phyloP scores from a whole-genome alignment of 1,140 invertebrate species.

The Zelostemma sp. region DNA sequence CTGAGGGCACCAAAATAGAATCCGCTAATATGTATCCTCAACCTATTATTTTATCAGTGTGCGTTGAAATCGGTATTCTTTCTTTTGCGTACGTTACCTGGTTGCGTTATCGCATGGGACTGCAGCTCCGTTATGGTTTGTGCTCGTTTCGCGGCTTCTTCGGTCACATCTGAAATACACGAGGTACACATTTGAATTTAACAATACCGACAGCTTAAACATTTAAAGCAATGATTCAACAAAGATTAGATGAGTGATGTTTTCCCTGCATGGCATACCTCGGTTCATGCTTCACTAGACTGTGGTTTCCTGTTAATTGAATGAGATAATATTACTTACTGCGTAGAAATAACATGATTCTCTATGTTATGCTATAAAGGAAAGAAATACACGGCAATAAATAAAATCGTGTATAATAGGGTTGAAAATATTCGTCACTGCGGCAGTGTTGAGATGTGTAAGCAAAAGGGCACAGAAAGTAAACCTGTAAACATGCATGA shows the following conservation, averaged over 20 bases:
- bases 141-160: constrained; percentile 65
- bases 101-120: constrained; percentile 43
- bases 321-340: constrained; percentile 65
- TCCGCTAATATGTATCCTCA: constrained; percentile 62
- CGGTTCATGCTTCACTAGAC: constrained; percentile 69
- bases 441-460: constrained; percentile 44
- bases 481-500: constrained; percentile 68
- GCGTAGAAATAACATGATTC: constrained; percentile 57
- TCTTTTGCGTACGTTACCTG: constrained; percentile 59
- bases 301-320: constrained; percentile 69
- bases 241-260: constrained; percentile 70
- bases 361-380: constrained; percentile 61
- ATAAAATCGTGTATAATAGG: constrained; percentile 36
- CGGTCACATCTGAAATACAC: constrained; percentile 67
- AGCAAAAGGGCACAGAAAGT: constrained; percentile 57
- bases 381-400: constrained; percentile 47
- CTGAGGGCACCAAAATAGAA: constrained; percentile 69
- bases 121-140: constrained; percentile 58
- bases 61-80: constrained; percentile 29
- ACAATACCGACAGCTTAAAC: constrained; percentile 44
- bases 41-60: constrained; percentile 57
- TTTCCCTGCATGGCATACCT: constrained; percentile 69
- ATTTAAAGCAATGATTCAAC: constrained; percentile 70
- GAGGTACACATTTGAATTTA: constrained; percentile 45
- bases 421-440: constrained; percentile 48